Evolutionary conservation across 2,888 invertebrate species (phyloP).

Genomic region (Xanthostigma xanthostigma): DNA sequence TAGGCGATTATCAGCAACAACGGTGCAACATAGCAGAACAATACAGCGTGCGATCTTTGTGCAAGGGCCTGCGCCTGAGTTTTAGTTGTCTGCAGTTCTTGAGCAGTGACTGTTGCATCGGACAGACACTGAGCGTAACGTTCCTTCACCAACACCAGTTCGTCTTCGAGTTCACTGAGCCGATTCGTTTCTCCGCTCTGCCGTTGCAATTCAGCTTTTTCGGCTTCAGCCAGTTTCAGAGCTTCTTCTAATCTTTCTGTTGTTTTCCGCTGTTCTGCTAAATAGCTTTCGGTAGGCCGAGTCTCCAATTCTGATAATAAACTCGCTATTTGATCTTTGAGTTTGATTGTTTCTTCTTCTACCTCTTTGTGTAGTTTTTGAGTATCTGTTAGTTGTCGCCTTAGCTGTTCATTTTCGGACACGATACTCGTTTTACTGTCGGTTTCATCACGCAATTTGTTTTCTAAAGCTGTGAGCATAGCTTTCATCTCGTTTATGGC

Average conservation of each 20-base stretch:
- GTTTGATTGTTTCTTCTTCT: constrained; percentile 31
- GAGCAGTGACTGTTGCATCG: constrained; percentile 43
- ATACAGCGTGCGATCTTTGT: constrained; percentile 41
- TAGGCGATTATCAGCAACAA: constrained; percentile 40
- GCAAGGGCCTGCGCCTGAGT: constrained; percentile 41
- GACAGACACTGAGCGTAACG: constrained; percentile 49
- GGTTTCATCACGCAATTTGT: constrained; percentile 9
- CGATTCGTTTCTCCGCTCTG: not conserved
- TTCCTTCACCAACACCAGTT: constrained; percentile 57
- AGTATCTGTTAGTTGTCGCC: constrained; percentile 21
- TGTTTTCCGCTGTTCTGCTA: constrained; percentile 12
- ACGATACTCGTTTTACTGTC: constrained; percentile 15
- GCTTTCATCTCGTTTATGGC: too few species aligned
- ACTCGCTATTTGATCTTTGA: constrained; percentile 26
- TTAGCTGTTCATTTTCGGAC: constrained; percentile 20
- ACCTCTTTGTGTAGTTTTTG: constrained; percentile 32
- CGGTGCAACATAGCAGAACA: constrained; percentile 41
- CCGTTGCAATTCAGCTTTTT: constrained; percentile 15
- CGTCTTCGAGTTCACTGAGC: constrained; percentile 47
- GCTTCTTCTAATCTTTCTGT: constrained; percentile 10
- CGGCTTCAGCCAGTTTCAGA: constrained; percentile 13
- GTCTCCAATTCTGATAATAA: constrained; percentile 21
- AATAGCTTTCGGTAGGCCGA: constrained; percentile 13
- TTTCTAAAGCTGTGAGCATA: constrained; percentile 4
- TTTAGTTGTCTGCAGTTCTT: constrained; percentile 42